Conservation (phyloP, 53 echinoderm and acorn worm species). For the Zoroaster sp. region DNA sequence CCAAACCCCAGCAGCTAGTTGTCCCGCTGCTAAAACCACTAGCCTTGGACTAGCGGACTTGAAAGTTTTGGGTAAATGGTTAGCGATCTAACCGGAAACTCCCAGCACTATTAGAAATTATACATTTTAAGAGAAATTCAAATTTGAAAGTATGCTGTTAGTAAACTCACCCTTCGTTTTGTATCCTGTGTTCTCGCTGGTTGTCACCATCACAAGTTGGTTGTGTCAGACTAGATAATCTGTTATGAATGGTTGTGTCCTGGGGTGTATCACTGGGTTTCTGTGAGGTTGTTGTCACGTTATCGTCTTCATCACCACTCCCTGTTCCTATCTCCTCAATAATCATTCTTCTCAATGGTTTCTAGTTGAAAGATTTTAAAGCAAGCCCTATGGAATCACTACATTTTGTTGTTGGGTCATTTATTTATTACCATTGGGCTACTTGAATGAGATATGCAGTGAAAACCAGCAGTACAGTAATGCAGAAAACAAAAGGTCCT, state of each 20-base stretch:
- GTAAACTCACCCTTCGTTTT: background rate
- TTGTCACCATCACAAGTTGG: background rate
- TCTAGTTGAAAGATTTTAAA: slow-evolving; percentile 40
- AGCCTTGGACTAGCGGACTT: too few relatives aligned
- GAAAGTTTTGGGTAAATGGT: background rate
- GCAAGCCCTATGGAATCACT: background rate
- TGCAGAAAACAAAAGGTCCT: too few relatives aligned
- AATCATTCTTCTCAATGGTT: slow-evolving; percentile 79
- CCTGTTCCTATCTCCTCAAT: slow-evolving; percentile 86
- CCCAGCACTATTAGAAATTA: background rate
- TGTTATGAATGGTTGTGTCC: background rate
- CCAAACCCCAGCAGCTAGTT: too few relatives aligned
- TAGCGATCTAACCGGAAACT: too few relatives aligned
- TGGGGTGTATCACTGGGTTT: background rate
- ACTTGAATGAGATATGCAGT: too few relatives aligned
- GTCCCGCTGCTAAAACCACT: too few relatives aligned
- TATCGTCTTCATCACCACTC: slow-evolving; percentile 22
- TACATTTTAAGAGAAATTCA: background rate
- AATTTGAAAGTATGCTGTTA: background rate
- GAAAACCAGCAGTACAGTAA: too few relatives aligned
- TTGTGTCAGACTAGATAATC: background rate
- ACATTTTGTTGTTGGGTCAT: background rate
- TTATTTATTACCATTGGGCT: background rate
- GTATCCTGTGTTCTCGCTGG: background rate
- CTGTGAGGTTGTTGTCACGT: background rate